phyloP scores from a whole-genome alignment of 2,113 vertebrate species.

The Machaerirhynchus nigripectus region DNA sequence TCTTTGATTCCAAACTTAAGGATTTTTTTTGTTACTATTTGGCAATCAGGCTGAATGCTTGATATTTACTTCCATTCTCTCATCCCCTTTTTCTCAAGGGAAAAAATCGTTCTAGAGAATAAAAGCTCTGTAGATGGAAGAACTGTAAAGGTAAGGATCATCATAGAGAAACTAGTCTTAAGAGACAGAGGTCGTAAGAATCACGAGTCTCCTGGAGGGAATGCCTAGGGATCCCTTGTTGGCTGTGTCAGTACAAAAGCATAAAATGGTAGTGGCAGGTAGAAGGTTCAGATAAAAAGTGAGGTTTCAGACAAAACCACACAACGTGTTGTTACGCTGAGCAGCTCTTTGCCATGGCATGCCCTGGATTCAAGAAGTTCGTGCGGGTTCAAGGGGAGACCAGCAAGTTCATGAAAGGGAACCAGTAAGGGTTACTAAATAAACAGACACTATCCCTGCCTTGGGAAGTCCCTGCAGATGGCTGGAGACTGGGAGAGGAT shows the following conservation, averaged over 20 bases:
- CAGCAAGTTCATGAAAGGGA: background rate
- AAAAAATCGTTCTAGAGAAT: background rate
- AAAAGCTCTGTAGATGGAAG: background rate
- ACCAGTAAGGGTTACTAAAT: background rate
- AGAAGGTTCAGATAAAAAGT: background rate
- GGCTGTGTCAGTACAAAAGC: background rate
- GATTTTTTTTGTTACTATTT: background rate
- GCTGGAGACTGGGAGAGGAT: background rate
- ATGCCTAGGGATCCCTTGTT: rapidly evolving
- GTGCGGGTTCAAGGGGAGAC: background rate
- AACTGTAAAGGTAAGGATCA: background rate
- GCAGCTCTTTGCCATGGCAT: background rate
- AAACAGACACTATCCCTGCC: background rate
- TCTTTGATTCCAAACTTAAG: background rate
- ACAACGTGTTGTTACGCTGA: rapidly evolving
- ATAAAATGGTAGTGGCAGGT: background rate
- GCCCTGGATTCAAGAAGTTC: background rate
- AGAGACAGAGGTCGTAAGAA: background rate
- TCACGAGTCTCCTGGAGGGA: background rate
- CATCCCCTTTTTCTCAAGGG: background rate
- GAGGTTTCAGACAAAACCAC: background rate
- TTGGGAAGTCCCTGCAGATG: background rate
- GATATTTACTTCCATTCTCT: background rate
- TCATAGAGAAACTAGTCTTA: background rate
- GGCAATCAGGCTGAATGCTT: background rate